A percentile compares a stretch with the other conserved stretches of the same genome.
Conservation (phyloP, 2,113 vertebrate species). For the Malaclemys terrapin region DNA sequence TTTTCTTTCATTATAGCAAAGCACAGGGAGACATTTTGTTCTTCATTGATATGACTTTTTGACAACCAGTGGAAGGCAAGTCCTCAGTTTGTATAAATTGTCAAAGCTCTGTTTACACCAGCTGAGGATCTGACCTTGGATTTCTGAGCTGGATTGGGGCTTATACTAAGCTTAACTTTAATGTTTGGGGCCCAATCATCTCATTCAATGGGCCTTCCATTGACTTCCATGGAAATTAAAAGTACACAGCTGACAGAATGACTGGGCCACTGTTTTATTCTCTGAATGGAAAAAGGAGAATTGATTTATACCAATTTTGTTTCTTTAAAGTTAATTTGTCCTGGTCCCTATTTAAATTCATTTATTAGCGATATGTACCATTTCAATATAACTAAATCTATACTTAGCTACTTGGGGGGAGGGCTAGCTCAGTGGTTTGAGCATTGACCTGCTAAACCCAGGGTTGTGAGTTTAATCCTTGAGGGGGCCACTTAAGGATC, state of each 20-base stretch:
- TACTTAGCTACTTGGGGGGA: no score
- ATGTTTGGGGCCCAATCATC: not conserved
- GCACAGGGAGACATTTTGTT: not conserved
- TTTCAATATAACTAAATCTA: not conserved
- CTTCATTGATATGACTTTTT: not conserved
- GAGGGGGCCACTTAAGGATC: no score
- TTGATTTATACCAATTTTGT: not conserved
- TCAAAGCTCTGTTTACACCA: not conserved
- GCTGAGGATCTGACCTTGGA: not conserved
- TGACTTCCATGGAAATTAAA: not conserved
- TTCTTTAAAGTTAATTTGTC: not conserved
- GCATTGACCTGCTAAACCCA: no score
- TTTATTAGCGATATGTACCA: not conserved
- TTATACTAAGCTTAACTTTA: not conserved
- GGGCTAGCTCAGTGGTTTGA: no score
- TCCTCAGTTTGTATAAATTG: not conserved
- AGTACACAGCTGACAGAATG: no score
- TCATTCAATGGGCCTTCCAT: not conserved
- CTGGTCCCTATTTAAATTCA: not conserved
- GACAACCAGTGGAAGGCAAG: not conserved
- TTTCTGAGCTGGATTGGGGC: not conserved
- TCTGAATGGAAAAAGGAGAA: no score
- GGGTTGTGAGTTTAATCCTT: no score
- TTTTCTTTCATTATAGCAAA: not conserved
- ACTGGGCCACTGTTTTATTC: no score